Base-by-base conservation (phyloP, 2,113 vertebrate species). In the Labrus mixtus region DNA sequence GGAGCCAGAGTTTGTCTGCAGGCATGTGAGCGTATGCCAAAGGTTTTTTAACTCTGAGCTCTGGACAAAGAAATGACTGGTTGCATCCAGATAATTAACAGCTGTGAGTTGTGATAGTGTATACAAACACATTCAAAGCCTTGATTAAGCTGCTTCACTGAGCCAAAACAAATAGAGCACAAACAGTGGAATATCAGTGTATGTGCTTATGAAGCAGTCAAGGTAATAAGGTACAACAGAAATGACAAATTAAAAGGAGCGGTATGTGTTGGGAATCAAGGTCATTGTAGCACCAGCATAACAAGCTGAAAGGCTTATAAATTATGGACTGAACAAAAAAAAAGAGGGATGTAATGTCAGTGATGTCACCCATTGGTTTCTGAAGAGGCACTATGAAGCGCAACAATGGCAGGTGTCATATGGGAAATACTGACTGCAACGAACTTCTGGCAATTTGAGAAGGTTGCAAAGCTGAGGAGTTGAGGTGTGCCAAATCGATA, bases 1-100 rank as follows among this genome's bases (percentile, higher is more conserved):
- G 59, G 9, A 72, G 45, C 46, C 16, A 8, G 29, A 50, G 64
- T 51, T 48, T 68, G 45, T 45, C 43, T 68, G 37, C 22, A 68
- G n/a, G 10, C 25, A 33, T 63, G 13, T 25, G 39, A 64, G 20
- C 5, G 6, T 29, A 23, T 5, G 19, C 60, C 57, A 8, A 45
- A 43, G 20, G 15, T n/a, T 67, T 59, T 48, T 19, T n/a, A n/a
- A 33, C 61, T 22, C 8, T 53, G 8, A 73, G 62, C 41, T 8
- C 2, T 41, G 39, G 25, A 68, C 29, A 61, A 74, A 70, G 48
- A 81, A 39, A 71, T 23, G 29, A 70, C 77, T 71, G 85, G 85
- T 69, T 68, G 70, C 51, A 39, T 82, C 69, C 45, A 57, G 61
- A 81, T 90, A 84, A 89, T 87, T 78, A 87, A 74, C 10, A 33